Conservation (phyloP, 2,113 vertebrate species). For the Anarhynchus alexandrinus region DNA sequence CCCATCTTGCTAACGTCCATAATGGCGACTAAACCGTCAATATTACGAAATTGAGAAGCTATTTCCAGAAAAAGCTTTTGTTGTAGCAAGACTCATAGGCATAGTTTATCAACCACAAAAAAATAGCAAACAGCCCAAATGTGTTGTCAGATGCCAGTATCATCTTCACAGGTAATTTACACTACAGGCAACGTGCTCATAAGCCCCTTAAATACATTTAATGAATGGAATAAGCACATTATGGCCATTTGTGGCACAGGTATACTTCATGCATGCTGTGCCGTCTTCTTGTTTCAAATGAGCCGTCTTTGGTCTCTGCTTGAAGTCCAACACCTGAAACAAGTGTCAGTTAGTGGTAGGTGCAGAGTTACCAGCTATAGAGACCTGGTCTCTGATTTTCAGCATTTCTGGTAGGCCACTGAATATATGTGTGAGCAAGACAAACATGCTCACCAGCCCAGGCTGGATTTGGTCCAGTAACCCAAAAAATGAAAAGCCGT, state of each 20-base stretch:
- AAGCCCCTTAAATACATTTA: not conserved
- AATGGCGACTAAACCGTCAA: not conserved
- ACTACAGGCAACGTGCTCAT: not conserved
- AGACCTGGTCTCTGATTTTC: not conserved
- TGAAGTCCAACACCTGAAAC: not conserved
- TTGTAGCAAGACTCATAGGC: not conserved
- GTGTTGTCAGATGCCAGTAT: not conserved
- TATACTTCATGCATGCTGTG: not conserved
- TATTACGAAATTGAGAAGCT: not conserved
- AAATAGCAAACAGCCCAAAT: not conserved
- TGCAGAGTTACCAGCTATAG: not conserved
- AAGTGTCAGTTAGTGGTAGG: not conserved
- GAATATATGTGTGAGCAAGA: rapidly evolving
- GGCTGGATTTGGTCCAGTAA: not conserved
- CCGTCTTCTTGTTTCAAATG: not conserved
- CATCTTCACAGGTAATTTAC: not conserved
- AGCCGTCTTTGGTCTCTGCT: not conserved
- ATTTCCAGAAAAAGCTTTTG: not conserved
- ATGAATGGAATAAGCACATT: not conserved
- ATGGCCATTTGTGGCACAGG: not conserved
- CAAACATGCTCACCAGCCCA: not conserved
- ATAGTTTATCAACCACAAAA: not conserved
- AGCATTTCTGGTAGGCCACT: not conserved
- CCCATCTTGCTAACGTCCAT: not conserved
- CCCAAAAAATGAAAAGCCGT: not conserved